Percentiles rank a stretch among this genome's conserved stretches.
Evolutionary conservation across 2,888 invertebrate genomes (phyloP).

Genomic region (Pimpla rufipes): DNA sequence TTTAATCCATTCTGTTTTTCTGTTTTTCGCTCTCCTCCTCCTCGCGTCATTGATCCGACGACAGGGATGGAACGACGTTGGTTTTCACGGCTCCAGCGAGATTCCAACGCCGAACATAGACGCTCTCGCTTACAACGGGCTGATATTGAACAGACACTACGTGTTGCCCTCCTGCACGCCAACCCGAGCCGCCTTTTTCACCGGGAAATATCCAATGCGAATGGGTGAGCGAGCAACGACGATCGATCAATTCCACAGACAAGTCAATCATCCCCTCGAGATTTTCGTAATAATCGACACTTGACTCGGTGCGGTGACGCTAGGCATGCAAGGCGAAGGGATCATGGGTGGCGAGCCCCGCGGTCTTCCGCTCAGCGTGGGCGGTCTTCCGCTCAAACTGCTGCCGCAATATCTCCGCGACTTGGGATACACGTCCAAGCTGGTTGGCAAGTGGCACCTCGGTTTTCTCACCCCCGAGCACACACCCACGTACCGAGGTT

Average conservation of each 20-base stretch:
- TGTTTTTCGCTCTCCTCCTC: no score
- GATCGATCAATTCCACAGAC: no score
- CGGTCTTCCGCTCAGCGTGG: slow-evolving; percentile 86
- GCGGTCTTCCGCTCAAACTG: slow-evolving; percentile 86
- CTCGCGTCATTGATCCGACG: no score
- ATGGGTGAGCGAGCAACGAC: slow-evolving; percentile 78
- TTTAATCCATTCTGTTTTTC: no score
- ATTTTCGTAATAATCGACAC: no score
- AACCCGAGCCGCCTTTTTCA: slow-evolving; percentile 92
- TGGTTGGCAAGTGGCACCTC: slow-evolving; percentile 88
- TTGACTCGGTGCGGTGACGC: no score
- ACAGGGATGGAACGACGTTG: slow-evolving; percentile 96
- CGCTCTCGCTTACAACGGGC: slow-evolving; percentile 93
- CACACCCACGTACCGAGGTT: slow-evolving; percentile 92
- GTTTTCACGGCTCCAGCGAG: slow-evolving; percentile 95
- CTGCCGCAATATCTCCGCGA: slow-evolving; percentile 86
- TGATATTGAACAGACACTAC: slow-evolving; percentile 95
- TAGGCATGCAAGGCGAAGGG: slow-evolving; percentile 87
- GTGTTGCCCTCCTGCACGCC: slow-evolving; percentile 95
- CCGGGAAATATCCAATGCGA: slow-evolving; percentile 95
- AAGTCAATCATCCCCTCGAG: no score
- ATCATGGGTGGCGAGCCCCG: slow-evolving; percentile 86
- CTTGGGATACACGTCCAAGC: slow-evolving; percentile 86
- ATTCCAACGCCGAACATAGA: slow-evolving; percentile 97
- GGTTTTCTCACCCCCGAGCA: slow-evolving; percentile 87